Evolutionary conservation across 2,888 invertebrate genomes (phyloP).

Genomic region (Gymnoscelis rufifasciata): DNA sequence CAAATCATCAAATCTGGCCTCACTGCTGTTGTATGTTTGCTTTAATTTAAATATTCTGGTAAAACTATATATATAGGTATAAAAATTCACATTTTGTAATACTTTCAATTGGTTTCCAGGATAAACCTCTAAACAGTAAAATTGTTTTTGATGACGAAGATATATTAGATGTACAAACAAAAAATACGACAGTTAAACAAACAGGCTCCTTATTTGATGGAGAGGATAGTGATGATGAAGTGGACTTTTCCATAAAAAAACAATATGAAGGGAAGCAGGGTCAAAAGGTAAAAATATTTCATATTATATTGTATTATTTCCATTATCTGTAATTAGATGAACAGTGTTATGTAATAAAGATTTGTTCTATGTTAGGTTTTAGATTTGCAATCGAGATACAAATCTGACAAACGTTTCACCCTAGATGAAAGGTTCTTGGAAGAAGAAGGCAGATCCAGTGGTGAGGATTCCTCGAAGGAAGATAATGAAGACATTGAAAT

Average conservation of each 20-base stretch:
- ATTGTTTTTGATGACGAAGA: slow-evolving; percentile 80
- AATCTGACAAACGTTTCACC: slow-evolving; percentile 87
- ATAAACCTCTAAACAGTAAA: slow-evolving; percentile 77
- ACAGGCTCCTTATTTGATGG: slow-evolving; percentile 62
- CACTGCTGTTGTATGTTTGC: slow-evolving; percentile 76
- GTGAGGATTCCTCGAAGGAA: slow-evolving; percentile 36
- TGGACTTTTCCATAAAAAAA: slow-evolving; percentile 81
- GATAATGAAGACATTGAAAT: slow-evolving; percentile 53
- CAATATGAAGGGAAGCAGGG: slow-evolving; percentile 83
- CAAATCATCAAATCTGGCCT: slow-evolving; percentile 82
- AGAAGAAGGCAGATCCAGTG: slow-evolving; percentile 54
- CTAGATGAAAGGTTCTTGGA: slow-evolving; percentile 87
- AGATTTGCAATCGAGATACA: slow-evolving; percentile 84
- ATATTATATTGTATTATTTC: not conserved
- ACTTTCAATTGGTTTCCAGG: slow-evolving; percentile 51
- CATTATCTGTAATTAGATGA: too few relatives aligned
- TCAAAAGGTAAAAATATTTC: slow-evolving; percentile 66
- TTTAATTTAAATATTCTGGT: too few relatives aligned
- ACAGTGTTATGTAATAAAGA: not conserved
- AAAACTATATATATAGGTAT: too few relatives aligned
- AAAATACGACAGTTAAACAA: slow-evolving; percentile 19
- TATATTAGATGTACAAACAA: slow-evolving; percentile 18
- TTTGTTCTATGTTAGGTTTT: slow-evolving; percentile 68
- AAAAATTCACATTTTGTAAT: too few relatives aligned
- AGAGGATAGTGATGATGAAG: slow-evolving; percentile 73